Evolutionary conservation across 92 coral and sea anemone genomes (phyloP).

Genomic region (Phenganax marumi): DNA sequence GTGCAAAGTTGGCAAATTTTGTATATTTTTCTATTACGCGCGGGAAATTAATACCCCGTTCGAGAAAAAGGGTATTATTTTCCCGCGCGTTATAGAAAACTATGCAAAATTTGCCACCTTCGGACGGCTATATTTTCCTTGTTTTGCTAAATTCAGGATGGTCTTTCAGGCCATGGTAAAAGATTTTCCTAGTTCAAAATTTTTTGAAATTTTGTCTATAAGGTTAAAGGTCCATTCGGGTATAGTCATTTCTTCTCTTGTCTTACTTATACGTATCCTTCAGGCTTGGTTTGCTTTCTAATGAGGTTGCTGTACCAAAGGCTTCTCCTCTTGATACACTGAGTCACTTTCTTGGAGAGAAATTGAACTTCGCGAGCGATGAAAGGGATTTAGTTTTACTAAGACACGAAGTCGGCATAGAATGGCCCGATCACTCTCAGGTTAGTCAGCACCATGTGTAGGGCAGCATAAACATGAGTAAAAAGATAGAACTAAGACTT

Average conservation of each 20-base stretch:
- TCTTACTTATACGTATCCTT: not conserved
- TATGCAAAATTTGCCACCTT: no score
- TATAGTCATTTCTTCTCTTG: not conserved
- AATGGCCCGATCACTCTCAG: slow-evolving; percentile 75
- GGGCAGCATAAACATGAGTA: not conserved
- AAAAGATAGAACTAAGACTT: not conserved
- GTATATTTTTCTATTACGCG: no score
- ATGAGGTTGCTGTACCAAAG: slow-evolving; percentile 77
- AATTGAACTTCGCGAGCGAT: slow-evolving; percentile 75
- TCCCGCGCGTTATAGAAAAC: no score
- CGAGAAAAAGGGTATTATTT: no score
- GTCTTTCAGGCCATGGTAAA: not conserved
- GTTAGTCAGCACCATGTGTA: slow-evolving; percentile 27
- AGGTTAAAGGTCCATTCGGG: no score
- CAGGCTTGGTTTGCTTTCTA: slow-evolving; percentile 85
- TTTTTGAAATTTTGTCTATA: no score
- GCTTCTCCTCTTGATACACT: slow-evolving; percentile 77
- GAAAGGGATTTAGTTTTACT: slow-evolving; percentile 86
- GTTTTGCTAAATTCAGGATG: no score
- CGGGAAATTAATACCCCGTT: no score
- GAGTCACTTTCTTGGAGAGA: slow-evolving; percentile 61
- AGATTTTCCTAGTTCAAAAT: no score
- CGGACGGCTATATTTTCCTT: no score
- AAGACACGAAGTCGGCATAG: slow-evolving; percentile 81
- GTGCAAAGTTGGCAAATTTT: no score